Evolutionary conservation across 2,113 vertebrate genomes (phyloP).

Genomic region (Bos indicus): DNA sequence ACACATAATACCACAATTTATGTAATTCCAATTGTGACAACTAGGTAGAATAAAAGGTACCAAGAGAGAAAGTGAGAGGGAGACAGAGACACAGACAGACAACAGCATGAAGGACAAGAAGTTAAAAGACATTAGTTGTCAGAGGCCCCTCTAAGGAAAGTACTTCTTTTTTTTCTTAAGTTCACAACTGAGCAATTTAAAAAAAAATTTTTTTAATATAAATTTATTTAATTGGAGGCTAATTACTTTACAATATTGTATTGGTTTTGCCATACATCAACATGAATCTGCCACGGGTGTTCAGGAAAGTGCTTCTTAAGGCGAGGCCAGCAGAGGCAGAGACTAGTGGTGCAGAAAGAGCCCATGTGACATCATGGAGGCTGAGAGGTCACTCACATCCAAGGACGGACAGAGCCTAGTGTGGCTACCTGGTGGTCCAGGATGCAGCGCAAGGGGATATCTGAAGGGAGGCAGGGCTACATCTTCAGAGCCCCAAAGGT

Average conservation of each 20-base stretch:
- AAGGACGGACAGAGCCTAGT: neutral
- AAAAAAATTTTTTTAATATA: too few species aligned
- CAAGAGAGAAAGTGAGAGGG: neutral
- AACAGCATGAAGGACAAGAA: neutral
- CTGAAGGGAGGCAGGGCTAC: neutral
- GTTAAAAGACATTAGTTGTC: neutral
- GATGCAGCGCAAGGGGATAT: fast-evolving
- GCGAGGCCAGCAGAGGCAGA: neutral
- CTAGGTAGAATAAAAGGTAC: neutral
- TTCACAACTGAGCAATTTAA: too few species aligned
- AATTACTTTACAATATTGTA: too few species aligned
- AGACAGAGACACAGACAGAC: neutral
- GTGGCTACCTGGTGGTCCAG: neutral
- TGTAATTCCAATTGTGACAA: neutral
- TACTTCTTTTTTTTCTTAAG: neutral
- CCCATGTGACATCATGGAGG: neutral
- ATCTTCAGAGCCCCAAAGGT: neutral
- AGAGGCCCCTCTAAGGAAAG: neutral
- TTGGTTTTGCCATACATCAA: too few species aligned
- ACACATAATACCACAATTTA: neutral
- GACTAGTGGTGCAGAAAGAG: neutral
- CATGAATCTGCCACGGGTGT: too few species aligned
- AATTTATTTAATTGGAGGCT: too few species aligned
- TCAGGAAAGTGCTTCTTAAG: neutral
- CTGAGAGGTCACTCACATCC: neutral